Evolutionary conservation across 2,113 vertebrate species (phyloP).

Genomic region (Boulengeromyrus knoepffleri): DNA sequence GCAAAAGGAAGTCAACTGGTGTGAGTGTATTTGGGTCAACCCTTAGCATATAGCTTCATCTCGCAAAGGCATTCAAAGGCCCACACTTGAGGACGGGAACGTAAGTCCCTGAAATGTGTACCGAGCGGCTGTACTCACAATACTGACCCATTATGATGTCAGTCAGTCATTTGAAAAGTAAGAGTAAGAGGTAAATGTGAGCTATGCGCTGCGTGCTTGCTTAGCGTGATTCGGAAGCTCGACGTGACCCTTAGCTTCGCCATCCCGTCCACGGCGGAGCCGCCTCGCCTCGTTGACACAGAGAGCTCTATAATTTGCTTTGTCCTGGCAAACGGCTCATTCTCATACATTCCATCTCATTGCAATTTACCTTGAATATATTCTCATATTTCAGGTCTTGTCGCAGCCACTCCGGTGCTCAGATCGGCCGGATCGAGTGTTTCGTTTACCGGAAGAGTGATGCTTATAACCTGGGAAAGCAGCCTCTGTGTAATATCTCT

Average conservation of each 20-base stretch:
- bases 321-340: slow-evolving; percentile 35
- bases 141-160: slow-evolving; percentile 39
- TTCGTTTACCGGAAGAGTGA: slow-evolving; percentile 29
- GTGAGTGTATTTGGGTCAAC: not conserved
- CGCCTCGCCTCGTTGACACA: not conserved
- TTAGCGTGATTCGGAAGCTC: slow-evolving; percentile 41
- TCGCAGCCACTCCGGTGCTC: slow-evolving; percentile 28
- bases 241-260: slow-evolving; percentile 25
- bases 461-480: not conserved
- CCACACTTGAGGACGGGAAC: not conserved
- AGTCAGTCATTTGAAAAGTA: slow-evolving; percentile 34
- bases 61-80: not conserved
- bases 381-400: slow-evolving; percentile 32
- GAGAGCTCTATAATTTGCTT: slow-evolving; percentile 24
- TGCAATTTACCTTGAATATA: slow-evolving; percentile 33
- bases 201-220: slow-evolving; percentile 31
- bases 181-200: slow-evolving; percentile 31
- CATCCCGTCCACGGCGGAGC: not conserved
- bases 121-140: slow-evolving; percentile 13
- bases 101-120: slow-evolving; percentile 3
- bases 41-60: no score
- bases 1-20: not conserved
- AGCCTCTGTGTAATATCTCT: not conserved
- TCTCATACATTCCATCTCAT: slow-evolving; percentile 39
- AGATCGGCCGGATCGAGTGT: slow-evolving; percentile 32